Evolutionary conservation across 2,113 vertebrate species (phyloP), one percentile per base, ranked within the genome.

Genomic region (Oryzias woworae): DNA sequence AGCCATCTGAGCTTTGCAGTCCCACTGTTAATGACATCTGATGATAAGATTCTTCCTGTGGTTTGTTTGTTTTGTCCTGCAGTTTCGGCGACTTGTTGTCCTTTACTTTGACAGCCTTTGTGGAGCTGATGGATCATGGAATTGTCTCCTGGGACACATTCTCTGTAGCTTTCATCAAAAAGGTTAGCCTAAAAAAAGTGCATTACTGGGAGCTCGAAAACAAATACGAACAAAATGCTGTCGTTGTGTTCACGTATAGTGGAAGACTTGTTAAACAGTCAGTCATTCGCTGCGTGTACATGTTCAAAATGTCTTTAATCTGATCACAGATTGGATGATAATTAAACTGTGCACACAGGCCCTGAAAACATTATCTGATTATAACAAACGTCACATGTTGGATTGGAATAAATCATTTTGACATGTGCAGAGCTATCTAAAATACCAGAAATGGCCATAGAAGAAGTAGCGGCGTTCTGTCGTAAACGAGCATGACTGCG

Each of bases 131-230:
- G 97, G 97, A 99, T 91, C 97, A 99, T 17, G 95, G 96, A 80
- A 98, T 98, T 54, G 94, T 98, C 88, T 99, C 97, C 44, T 99
- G 97, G 97, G 97, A 99, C 80, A 98, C 96, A 1, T 99, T 99
- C 90, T 98, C 97, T 2, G 95, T 98, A 91, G 94, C 97, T n/a
- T 99, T 99, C 89, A 98, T 99, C 90, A 99, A 99, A 91, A 99
- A 99, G 95, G 97, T 99, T 61, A 65, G 87, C 70, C 36, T 62
- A 26, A 58, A 70, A 77, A 62, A 3, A 1, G 43, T 43, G 53
- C 50, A 55, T 49, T 41, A 20, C 20, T 20, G 20, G 20, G 20
- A 20, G 20, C 20, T 20, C 20, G 20, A 20, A 36, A 23, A 45
- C 53, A 50, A 61, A 44, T 1, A 7, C 46, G 13, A 13, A 24